Evolutionary conservation across 1,140 invertebrate species (phyloP).

Genomic region (Hylyphantes graminicola): DNA sequence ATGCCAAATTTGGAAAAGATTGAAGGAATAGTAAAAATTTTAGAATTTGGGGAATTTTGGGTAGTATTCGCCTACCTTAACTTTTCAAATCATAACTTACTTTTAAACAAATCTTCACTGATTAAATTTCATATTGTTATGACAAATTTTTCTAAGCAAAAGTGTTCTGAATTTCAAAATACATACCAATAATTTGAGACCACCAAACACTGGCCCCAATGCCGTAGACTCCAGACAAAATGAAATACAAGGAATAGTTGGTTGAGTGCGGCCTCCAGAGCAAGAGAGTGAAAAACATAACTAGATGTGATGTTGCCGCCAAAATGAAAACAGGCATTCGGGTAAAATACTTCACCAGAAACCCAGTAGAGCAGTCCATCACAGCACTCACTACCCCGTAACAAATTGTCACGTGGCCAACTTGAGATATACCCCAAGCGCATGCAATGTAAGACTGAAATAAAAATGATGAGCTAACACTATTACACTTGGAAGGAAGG

Average conservation of each 20-base stretch:
- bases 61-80: not conserved
- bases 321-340: slow-evolving; percentile 86
- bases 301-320: slow-evolving; percentile 81
- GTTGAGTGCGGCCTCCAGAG: slow-evolving; percentile 88
- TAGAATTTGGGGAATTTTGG: not conserved
- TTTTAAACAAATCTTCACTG: not conserved
- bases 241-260: slow-evolving; percentile 84
- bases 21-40: too few species aligned
- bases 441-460: slow-evolving; percentile 91
- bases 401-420: slow-evolving; percentile 95
- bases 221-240: slow-evolving; percentile 93
- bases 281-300: slow-evolving; percentile 80
- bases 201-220: slow-evolving; percentile 97
- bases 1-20: too few species aligned
- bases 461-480: not conserved
- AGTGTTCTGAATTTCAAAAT: not conserved
- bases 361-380: slow-evolving; percentile 89
- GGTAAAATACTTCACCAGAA: slow-evolving; percentile 91
- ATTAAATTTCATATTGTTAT: not conserved
- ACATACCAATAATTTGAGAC: slow-evolving; percentile 92
- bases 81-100: not conserved
- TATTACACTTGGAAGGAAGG: too few species aligned
- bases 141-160: not conserved
- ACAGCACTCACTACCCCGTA: slow-evolving; percentile 91
- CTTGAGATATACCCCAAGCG: slow-evolving; percentile 86